Evolutionary conservation across 2,113 vertebrate genomes (phyloP).

Genomic region (Thamnaconus septentrionalis): DNA sequence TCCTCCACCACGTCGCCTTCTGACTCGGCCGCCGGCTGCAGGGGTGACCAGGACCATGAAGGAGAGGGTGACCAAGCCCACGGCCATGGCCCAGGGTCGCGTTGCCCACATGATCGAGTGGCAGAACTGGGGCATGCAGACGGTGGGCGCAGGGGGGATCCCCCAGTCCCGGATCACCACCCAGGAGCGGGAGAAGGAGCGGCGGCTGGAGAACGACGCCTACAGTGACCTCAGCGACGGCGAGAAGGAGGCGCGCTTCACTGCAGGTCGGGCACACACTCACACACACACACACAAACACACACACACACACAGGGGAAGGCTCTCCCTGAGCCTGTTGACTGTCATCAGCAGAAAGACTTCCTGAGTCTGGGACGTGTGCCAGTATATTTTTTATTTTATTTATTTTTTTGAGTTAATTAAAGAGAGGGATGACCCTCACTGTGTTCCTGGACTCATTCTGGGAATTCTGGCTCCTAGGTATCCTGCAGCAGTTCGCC

Average conservation of each 20-base stretch:
- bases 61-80: slow-evolving; percentile 97
- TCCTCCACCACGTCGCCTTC: background rate
- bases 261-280: slow-evolving; percentile 81
- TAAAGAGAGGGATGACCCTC: slow-evolving; percentile 1
- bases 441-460: slow-evolving; percentile 6
- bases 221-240: slow-evolving; percentile 97
- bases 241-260: slow-evolving; percentile 95
- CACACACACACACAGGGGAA: background rate
- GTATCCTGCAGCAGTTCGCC: slow-evolving; percentile 96
- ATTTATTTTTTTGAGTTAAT: background rate
- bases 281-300: background rate
- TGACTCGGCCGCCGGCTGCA: slow-evolving; percentile 32
- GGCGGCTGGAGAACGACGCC: slow-evolving; percentile 90
- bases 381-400: background rate
- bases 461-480: slow-evolving; percentile 67
- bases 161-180: slow-evolving; percentile 76
- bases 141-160: slow-evolving; percentile 68
- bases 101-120: slow-evolving; percentile 99
- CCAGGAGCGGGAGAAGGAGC: slow-evolving; percentile 84
- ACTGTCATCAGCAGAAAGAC: slow-evolving; percentile 22
- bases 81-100: slow-evolving; percentile 92
- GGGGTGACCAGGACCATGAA: slow-evolving; percentile 94
- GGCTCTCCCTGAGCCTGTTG: slow-evolving; percentile 9
- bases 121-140: slow-evolving; percentile 93
- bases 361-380: slow-evolving; percentile 6